Evolutionary conservation across 1,140 invertebrate species (phyloP).

Genomic region (Zelostemma sp.): DNA sequence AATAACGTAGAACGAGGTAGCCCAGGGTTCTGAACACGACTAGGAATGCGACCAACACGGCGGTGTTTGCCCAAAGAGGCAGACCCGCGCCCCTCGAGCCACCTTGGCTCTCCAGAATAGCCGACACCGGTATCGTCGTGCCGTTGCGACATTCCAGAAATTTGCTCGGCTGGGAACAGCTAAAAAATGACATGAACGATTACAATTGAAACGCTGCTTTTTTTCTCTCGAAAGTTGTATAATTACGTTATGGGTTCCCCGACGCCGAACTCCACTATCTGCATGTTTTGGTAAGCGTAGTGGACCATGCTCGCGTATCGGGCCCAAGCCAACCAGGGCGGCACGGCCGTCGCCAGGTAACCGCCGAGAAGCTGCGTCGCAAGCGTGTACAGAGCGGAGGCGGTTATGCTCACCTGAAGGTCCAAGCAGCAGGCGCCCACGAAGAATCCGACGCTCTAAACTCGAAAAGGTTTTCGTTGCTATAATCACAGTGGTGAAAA

Average conservation of each 20-base stretch:
- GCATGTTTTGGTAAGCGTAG: slow-evolving; percentile 90
- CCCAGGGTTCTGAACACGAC: slow-evolving; percentile 81
- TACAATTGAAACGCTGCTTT: background rate
- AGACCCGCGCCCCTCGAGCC: slow-evolving; percentile 70
- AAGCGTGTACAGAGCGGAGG: slow-evolving; percentile 84
- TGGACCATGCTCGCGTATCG: slow-evolving; percentile 85
- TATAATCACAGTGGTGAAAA: too few species aligned
- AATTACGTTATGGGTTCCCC: slow-evolving; percentile 79
- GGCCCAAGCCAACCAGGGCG: slow-evolving; percentile 84
- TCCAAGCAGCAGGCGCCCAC: slow-evolving; percentile 86
- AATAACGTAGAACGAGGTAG: slow-evolving; percentile 81
- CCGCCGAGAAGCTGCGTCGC: slow-evolving; percentile 87
- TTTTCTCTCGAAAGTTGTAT: background rate
- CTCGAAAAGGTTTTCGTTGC: slow-evolving; percentile 1
- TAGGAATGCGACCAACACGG: slow-evolving; percentile 81
- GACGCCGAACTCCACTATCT: slow-evolving; percentile 84
- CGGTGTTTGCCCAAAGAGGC: slow-evolving; percentile 83
- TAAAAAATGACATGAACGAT: slow-evolving; percentile 50
- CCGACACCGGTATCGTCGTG: slow-evolving; percentile 76
- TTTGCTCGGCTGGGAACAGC: slow-evolving; percentile 78
- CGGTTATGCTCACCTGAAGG: slow-evolving; percentile 84
- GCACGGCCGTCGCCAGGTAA: slow-evolving; percentile 84
- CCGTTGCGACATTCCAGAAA: slow-evolving; percentile 75
- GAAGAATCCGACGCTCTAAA: slow-evolving; percentile 86
- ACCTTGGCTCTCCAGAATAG: slow-evolving; percentile 77